Base-by-base conservation (phyloP, 2,113 vertebrate genomes). In the Cyprinodon brontotheroides region DNA sequence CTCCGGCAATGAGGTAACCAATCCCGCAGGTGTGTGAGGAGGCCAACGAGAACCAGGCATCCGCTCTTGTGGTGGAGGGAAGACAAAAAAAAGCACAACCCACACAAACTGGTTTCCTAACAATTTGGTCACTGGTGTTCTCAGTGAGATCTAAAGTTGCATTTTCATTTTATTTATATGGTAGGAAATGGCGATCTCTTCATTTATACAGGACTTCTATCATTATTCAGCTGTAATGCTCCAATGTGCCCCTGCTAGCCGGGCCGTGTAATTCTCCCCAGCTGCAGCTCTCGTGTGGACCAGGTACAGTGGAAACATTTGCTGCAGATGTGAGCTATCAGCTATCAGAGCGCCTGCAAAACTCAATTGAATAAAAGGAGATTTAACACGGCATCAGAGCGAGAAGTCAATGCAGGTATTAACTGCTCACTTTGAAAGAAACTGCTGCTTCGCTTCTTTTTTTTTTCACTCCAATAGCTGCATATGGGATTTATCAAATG, bases 401-500 rank as follows among this genome's bases (percentile, higher is more conserved):
- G 77, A 81, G 75, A 15, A 0, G 48, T 79, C 22, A 59, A 47
- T 71, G 77, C 65, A 41, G 69, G 53, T 78, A 62, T 76, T 78
- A 82, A 75, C 78, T 37, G 68, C 79, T 53, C 62, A 72, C 84
- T 87, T 76, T 88, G 74, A 81, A 61, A 61, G 67, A 78, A 84
- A 65, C 61, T 43, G 68, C 68, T 9, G 68, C 70, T 38, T 3
- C 68, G 84, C 79, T 86, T 80, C 86, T 88, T 47, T 29, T 29
- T 29, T 29, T 29, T 29, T 29, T 2, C 29, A 29, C 29, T 90
- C 82, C 89, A 81, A 86, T 1, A 70, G 76, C 80, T 65, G 11
- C 83, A 81, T 78, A 80, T 75, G 63, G 81, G 71, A 82, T 88
- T 85, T 79, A 90, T 88, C 81, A 87, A 79, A 74, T 53, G 17